Evolutionary conservation across 1,140 invertebrate genomes (phyloP).

Genomic region (Drosophila miranda): DNA sequence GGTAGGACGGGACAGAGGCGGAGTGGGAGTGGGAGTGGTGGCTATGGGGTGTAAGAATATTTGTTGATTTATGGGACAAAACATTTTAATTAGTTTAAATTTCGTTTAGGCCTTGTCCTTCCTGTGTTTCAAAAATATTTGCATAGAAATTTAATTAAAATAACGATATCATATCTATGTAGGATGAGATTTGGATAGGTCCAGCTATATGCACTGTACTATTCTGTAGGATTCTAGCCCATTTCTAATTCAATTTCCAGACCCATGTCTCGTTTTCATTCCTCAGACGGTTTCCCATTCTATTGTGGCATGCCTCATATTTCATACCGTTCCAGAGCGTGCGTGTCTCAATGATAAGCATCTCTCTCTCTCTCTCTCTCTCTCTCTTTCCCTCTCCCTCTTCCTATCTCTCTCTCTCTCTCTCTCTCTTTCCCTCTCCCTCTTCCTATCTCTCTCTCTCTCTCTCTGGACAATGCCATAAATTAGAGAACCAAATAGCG

Average conservation of each 20-base stretch:
- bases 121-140: conserved; percentile 20
- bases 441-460: conserved; percentile 13
- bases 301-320: conserved; percentile 45
- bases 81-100: conserved; percentile 44
- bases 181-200: no score
- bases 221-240: no score
- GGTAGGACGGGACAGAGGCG: neutral
- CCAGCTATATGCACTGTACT: no score
- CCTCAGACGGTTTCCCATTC: no score
- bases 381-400: conserved; percentile 4
- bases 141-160: conserved; percentile 34
- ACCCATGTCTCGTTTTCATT: no score
- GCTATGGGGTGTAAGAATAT: conserved; percentile 11
- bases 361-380: conserved; percentile 1
- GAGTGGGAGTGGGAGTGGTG: no score
- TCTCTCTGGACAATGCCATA: conserved; percentile 64
- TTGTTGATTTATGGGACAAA: conserved; percentile 30
- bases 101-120: neutral
- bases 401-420: conserved; percentile 10
- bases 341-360: conserved; percentile 56
- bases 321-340: conserved; percentile 51
- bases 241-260: no score
- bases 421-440: no score
- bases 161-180: neutral
- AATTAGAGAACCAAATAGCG: conserved; percentile 61